Percentiles rank a stretch among this genome's conserved stretches.
phyloP scores from a whole-genome alignment of 2,797 vertebrate genomes.

The Anisognathus igniventris region DNA sequence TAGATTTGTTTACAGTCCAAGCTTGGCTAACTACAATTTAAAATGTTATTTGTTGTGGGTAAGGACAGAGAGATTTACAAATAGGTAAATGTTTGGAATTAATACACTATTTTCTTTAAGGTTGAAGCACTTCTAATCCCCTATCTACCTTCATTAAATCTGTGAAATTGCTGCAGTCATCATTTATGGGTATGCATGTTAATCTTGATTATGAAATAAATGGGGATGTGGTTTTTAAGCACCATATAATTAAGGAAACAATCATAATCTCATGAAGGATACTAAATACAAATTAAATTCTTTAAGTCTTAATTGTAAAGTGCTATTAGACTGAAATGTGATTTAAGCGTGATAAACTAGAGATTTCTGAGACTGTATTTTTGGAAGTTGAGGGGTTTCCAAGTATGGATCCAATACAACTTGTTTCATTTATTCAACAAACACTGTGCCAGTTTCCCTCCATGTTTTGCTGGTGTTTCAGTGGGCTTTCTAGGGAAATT shows the following conservation, averaged over 20 bases:
- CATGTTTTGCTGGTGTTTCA: neutral
- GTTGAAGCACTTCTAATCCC: neutral
- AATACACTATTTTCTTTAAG: neutral
- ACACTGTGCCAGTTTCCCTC: neutral
- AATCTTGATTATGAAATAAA: constrained; percentile 1
- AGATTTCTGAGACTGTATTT: neutral
- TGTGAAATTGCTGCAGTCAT: neutral
- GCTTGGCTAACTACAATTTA: neutral
- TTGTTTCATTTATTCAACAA: neutral
- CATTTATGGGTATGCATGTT: neutral
- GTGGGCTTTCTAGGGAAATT: neutral
- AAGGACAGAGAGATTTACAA: neutral
- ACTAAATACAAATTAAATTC: constrained; percentile 5
- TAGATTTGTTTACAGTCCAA: neutral
- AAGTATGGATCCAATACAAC: fast-evolving
- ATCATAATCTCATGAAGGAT: neutral
- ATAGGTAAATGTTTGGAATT: neutral
- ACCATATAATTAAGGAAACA: neutral
- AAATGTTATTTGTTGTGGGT: neutral
- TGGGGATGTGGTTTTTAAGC: neutral
- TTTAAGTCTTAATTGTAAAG: neutral
- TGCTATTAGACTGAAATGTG: neutral
- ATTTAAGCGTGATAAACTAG: neutral
- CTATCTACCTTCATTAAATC: neutral
- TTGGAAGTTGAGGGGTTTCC: neutral